These are phyloP conservation scores for Stenoptilia bipunctidactyla DNA, from an alignment of 2,888 invertebrate genomes.

Conservation along the genomic window DNA sequence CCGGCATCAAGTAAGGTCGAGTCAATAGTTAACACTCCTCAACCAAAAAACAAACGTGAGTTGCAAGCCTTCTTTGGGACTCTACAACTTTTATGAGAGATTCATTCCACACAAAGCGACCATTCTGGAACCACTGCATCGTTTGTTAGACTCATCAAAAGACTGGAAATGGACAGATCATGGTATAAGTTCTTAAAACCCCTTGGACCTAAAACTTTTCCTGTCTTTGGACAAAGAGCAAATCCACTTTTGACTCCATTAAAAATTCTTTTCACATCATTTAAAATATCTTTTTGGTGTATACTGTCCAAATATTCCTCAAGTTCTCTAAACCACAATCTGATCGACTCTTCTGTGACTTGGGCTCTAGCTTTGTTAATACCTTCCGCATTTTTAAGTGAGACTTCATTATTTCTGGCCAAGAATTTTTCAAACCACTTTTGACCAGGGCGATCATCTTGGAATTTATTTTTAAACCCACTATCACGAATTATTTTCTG, in stretches of 20 bases:
- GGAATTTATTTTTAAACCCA: slow-evolving; percentile 10
- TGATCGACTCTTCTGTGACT: slow-evolving; percentile 23
- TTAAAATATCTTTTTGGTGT: slow-evolving; percentile 19
- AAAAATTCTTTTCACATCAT: slow-evolving; percentile 20
- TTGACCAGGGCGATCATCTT: slow-evolving; percentile 16
- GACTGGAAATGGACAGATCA: no score
- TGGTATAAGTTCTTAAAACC: slow-evolving; percentile 20
- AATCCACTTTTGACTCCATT: slow-evolving; percentile 22
- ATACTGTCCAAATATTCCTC: slow-evolving; percentile 17
- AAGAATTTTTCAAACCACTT: slow-evolving; percentile 24
- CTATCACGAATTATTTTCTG: slow-evolving; percentile 16
- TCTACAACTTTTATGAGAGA: no score
- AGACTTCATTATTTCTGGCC: slow-evolving; percentile 20
- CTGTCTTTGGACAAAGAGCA: slow-evolving; percentile 19
- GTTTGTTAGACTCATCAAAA: no score
- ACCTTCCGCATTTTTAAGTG: slow-evolving; percentile 20
- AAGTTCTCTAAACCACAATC: slow-evolving; percentile 24
- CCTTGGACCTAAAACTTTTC: slow-evolving; percentile 23
- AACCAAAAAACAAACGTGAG: no score
- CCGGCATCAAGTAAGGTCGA: no score
- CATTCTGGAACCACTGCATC: no score
- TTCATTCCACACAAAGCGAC: no score
- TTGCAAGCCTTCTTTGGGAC: no score
- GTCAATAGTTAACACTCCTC: no score
- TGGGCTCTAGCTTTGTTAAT: slow-evolving; percentile 21